These are phyloP conservation scores for Dendrolimus kikuchii DNA, from an alignment of 1,140 invertebrate genomes.

Conservation along the genomic window DNA sequence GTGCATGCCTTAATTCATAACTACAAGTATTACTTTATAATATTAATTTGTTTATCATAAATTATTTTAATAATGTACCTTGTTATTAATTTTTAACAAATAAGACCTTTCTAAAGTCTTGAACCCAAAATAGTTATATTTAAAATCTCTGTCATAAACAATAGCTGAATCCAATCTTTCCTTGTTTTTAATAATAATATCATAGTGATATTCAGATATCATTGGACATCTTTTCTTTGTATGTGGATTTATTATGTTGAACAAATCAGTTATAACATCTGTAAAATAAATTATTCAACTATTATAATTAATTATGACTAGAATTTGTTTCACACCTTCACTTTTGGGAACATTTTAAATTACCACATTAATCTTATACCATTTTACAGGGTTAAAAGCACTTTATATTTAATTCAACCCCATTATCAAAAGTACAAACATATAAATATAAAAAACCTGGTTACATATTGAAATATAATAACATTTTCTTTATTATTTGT, in stretches of 20 bases:
- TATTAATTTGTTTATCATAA: too few species aligned
- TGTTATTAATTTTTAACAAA: slow-evolving; percentile 93
- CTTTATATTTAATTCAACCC: too few species aligned
- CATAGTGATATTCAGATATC: slow-evolving; percentile 88
- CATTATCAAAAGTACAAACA: too few species aligned
- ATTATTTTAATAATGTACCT: slow-evolving; percentile 60
- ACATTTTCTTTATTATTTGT: too few species aligned
- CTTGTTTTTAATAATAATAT: slow-evolving; percentile 91
- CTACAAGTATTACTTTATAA: background rate
- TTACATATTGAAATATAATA: too few species aligned
- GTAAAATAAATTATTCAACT: slow-evolving; percentile 41
- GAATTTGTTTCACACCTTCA: too few species aligned
- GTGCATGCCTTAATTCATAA: too few species aligned
- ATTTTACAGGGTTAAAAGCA: too few species aligned
- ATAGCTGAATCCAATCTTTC: slow-evolving; percentile 95
- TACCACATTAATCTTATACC: too few species aligned
- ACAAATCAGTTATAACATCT: slow-evolving; percentile 94
- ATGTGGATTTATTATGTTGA: slow-evolving; percentile 82
- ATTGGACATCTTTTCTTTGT: slow-evolving; percentile 83
- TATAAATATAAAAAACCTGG: too few species aligned
- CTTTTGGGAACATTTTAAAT: too few species aligned
- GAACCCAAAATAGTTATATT: slow-evolving; percentile 99
- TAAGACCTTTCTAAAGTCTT: slow-evolving; percentile 98
- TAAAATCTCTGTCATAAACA: slow-evolving; percentile 97
- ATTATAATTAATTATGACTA: too few species aligned